Base-by-base conservation (phyloP, 2,113 vertebrate species). In the Calypte anna region DNA sequence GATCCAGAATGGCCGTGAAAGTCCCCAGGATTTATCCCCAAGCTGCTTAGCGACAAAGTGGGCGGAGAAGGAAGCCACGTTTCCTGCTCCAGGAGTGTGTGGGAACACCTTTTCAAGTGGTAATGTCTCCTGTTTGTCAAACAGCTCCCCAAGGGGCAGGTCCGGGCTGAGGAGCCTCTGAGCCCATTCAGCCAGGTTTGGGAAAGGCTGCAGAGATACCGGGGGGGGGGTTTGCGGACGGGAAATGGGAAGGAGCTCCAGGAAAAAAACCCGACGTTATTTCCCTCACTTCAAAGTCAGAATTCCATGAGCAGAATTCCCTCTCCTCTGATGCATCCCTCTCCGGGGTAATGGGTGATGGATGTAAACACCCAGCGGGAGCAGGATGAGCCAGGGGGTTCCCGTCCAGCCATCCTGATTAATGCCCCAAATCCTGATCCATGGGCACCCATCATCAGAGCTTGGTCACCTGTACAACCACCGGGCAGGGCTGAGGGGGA, bases 21-120 rank as follows among this genome's bases (percentile, higher is more conserved):
- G 12, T 82, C 91, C 90, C 61, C 69, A 18, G 88, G 93, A 70
- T 96, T 93, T 91, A 81, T 91, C 94, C 88, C 85, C 90, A 91
- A 93, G 88, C 93, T 94, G 94, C 95, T 93, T 91, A 93, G 93
- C 6, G 91, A 55, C 86, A 61, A 84, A 83, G 91, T 96, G 88
- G 90, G 88, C 88, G 87, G 90, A 91, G 91, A 95, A 94, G 95
- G 96, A 97, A 96, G 91, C 88, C 76, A n/a, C 86, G 31, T 93
- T 96, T 96, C 95, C 94, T 95, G 91, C 93, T 94, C 90, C 28
- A 53, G 77, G 90, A 93, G 36, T 93, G 79, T 96, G 96, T 94
- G 94, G 95, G 95, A 97, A 90, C 90, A 96, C 82, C 94, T 97
- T 97, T 97, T 97, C 90, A 96, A 96, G 96, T 97, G 96, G 81